These are phyloP conservation scores for Drosophila neotestacea DNA, from an alignment of 2,888 invertebrate genomes.

Conservation along the genomic window DNA sequence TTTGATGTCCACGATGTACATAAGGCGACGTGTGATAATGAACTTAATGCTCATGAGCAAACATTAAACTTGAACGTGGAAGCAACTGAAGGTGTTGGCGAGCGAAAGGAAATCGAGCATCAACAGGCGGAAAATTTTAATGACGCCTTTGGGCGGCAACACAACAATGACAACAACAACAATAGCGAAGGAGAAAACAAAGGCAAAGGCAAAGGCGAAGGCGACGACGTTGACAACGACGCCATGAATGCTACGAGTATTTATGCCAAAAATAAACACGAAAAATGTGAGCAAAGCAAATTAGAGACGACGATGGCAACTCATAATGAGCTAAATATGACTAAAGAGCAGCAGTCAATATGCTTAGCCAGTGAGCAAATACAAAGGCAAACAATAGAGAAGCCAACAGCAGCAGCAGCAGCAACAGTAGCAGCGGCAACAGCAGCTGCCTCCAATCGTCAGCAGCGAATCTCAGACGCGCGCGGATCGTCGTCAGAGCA, in stretches of 20 bases:
- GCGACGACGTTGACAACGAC: conserved; percentile 51
- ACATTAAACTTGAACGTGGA: conserved; percentile 73
- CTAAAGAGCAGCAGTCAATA: conserved; percentile 72
- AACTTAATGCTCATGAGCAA: conserved; percentile 61
- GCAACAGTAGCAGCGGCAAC: conserved; percentile 20
- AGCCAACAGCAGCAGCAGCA: conserved; percentile 26
- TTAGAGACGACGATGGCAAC: conserved; percentile 51
- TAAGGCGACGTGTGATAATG: conserved; percentile 71
- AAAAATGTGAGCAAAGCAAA: conserved; percentile 76
- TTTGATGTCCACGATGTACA: conserved; percentile 43
- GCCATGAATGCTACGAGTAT: conserved; percentile 61
- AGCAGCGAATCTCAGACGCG: conserved; percentile 76
- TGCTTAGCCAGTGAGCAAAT: conserved; percentile 64
- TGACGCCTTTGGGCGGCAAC: conserved; percentile 74
- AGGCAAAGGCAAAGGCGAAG: conserved; percentile 24
- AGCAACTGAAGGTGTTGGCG: conserved; percentile 50
- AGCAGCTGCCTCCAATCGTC: conserved; percentile 46
- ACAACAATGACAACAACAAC: conserved; percentile 34
- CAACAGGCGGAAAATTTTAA: conserved; percentile 78
- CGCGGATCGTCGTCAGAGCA: conserved; percentile 81
- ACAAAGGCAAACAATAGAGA: conserved; percentile 50
- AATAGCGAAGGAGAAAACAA: conserved; percentile 5
- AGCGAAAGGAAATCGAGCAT: conserved; percentile 73
- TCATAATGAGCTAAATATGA: conserved; percentile 78
- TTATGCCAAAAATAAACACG: conserved; percentile 74